Evolutionary conservation across 2,888 invertebrate genomes (phyloP), one percentile per base, ranked within the genome.

Genomic region (Omphaloscelis lunosa): DNA sequence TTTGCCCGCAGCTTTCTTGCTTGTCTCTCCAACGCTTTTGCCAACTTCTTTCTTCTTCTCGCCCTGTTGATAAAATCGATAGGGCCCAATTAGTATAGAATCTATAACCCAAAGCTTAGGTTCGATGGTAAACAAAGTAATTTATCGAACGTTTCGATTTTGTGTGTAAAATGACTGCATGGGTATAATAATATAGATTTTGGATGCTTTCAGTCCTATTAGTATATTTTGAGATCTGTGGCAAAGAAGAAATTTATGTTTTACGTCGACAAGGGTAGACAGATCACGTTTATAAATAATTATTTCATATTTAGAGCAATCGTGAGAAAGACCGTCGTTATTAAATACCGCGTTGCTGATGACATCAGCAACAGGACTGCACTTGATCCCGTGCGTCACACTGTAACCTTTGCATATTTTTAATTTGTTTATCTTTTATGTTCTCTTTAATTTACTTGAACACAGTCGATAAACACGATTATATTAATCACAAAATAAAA

Each of bases 1-100:
- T 99, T 99, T 70, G 98, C 98, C 76, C 99, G 98, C 80, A 99
- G 97, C 93, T 99, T 99, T 88, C 99, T 97, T 89, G 99, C 99
- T 95, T 99, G 99, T 75, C 99, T 97, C 93, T 99, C 99, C 89
- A 99, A 97, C 83, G 99, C 98, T 95, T 99, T 99, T 92, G 98
- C 98, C 92, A 99, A 97, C 96, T 99, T 99, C 97, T 99, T 99
- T 96, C 98, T 98, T 94, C 98, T 98, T 94, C 98, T 97, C 92
- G 99, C 98, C 93, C 98, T 97, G 96, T 91, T 95, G 94, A 94
- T 91, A 92, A 94, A 94, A 92, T 92, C 93, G 93, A 90, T 92
- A 96, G 96, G 96, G 96, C 95, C 93, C 92, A 95, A 96, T 96
- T 94, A 96, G 96, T 95, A 96, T 96, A 96, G 96, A 95, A 96